These are phyloP conservation scores for Polypterus bichir DNA, from an alignment of 2,113 vertebrate genomes.

Conservation along the genomic window DNA sequence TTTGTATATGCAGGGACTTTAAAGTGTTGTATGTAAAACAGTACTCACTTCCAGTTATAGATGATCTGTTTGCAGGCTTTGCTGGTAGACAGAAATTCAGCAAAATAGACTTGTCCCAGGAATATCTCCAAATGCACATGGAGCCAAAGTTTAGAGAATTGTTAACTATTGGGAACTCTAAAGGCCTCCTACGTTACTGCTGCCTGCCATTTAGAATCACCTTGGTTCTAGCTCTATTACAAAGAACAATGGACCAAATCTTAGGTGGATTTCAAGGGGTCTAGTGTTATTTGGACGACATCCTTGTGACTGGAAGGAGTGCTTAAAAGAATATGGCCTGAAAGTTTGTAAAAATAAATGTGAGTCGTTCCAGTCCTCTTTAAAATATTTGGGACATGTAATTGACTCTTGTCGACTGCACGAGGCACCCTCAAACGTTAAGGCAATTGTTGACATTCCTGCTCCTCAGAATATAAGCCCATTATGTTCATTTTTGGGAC, in stretches of 20 bases:
- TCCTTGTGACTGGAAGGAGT: background rate
- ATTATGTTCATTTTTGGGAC: constrained; percentile 6
- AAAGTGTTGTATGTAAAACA: constrained; percentile 2
- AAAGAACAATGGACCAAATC: no score
- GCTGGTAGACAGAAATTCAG: constrained; percentile 1
- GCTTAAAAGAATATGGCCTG: constrained; percentile 9
- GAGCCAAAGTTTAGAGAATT: background rate
- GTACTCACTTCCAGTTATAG: constrained; percentile 2
- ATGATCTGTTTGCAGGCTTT: constrained; percentile 5
- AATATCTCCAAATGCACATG: constrained; percentile 7
- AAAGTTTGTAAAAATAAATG: constrained; percentile 11
- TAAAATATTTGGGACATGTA: constrained; percentile 10
- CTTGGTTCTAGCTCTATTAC: no score
- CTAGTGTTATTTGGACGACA: no score
- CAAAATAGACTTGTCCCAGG: constrained; percentile 6
- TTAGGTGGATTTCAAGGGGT: no score
- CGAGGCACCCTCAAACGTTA: background rate
- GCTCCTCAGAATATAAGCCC: constrained; percentile 7
- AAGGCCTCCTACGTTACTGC: background rate
- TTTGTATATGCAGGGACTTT: background rate
- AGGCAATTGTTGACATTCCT: background rate
- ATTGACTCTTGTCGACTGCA: constrained; percentile 4
- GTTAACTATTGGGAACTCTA: background rate
- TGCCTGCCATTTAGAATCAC: no score
- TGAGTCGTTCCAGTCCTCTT: constrained; percentile 6